Percentiles rank a stretch among this genome's conserved stretches.
Conservation (phyloP, 2,888 invertebrate species). For the Diarsia mendica region DNA sequence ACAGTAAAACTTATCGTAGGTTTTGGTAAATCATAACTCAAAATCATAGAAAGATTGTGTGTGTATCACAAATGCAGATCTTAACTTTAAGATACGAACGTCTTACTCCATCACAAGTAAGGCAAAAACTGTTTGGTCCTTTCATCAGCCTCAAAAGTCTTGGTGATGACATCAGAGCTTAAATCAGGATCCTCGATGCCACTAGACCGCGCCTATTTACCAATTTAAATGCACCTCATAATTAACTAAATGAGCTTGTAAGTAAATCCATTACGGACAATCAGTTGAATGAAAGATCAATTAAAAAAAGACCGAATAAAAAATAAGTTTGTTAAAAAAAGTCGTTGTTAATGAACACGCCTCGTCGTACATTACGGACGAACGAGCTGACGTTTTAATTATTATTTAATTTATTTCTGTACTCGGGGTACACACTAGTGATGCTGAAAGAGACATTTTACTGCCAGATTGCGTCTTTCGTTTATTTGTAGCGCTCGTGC, state of each 20-base stretch:
- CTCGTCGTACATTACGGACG: slow-evolving; percentile 54
- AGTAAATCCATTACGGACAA: slow-evolving; percentile 61
- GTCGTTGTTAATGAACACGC: slow-evolving; percentile 68
- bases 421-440: slow-evolving; percentile 39
- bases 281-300: slow-evolving; percentile 64
- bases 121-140: slow-evolving; percentile 3
- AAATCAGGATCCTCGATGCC: slow-evolving; percentile 18
- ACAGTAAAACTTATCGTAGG: neutral
- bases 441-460: slow-evolving; percentile 58
- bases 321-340: slow-evolving; percentile 52
- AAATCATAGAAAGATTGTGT: too few species aligned
- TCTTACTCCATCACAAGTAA: neutral
- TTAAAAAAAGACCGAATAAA: slow-evolving; percentile 56
- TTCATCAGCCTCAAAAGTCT: slow-evolving; percentile 7
- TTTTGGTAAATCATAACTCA: too few species aligned
- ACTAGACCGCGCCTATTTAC: slow-evolving; percentile 49
- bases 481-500: slow-evolving; percentile 40
- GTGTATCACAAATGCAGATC: neutral
- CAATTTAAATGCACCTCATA: slow-evolving; percentile 53
- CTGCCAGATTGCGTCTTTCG: slow-evolving; percentile 47
- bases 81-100: neutral
- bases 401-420: slow-evolving; percentile 71
- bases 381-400: slow-evolving; percentile 73
- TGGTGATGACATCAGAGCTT: slow-evolving; percentile 23
- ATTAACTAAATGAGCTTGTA: slow-evolving; percentile 59